Conservation (phyloP, 1,140 invertebrate species). For the Drosophila arawakana region DNA sequence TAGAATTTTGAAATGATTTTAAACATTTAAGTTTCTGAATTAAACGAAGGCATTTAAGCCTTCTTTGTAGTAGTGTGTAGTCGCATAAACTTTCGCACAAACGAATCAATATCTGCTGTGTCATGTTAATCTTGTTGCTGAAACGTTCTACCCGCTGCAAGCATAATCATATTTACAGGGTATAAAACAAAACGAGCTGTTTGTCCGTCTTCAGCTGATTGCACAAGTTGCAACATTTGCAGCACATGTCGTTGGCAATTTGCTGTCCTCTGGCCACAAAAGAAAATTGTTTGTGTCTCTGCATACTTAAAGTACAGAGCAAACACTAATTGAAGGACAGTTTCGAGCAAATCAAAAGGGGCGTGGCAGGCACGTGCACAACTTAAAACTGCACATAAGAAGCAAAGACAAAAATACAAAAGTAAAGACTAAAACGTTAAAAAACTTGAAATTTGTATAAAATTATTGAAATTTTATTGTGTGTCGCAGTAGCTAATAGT, state of each 20-base stretch:
- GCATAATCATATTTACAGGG: conserved; percentile 4
- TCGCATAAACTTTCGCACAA: too few species aligned
- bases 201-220: conserved; percentile 41
- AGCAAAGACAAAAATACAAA: neutral
- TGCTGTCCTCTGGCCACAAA: conserved; percentile 35
- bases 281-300: conserved; percentile 67
- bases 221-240: conserved; percentile 37
- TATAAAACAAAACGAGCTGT: conserved; percentile 8
- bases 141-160: neutral
- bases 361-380: conserved; percentile 39
- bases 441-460: conserved; percentile 7
- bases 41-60: too few species aligned
- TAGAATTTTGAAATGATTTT: too few species aligned
- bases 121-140: too few species aligned
- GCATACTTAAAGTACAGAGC: conserved; percentile 50
- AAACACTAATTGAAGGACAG: conserved; percentile 73
- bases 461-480: neutral
- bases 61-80: too few species aligned
- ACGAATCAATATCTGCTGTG: too few species aligned
- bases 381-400: neutral
- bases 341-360: conserved; percentile 16
- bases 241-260: conserved; percentile 69
- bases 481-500: neutral
- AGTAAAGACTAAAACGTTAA: neutral
- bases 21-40: too few species aligned